Evolutionary conservation across 1,140 invertebrate species (phyloP), one percentile per base, ranked within the genome.

Genomic region (Pogonomyrmex barbatus): DNA sequence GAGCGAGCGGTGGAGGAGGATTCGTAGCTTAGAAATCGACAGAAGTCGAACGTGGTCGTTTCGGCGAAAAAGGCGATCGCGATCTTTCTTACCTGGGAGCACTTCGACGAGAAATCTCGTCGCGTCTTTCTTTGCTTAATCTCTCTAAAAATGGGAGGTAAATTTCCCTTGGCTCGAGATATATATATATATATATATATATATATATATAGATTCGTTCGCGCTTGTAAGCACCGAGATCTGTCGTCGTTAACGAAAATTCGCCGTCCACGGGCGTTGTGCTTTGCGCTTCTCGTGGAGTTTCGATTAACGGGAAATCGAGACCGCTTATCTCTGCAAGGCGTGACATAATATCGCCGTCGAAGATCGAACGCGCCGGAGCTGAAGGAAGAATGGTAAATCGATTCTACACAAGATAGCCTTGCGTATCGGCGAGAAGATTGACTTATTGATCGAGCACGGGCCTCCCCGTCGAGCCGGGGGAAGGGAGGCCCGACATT

Each of bases 391-490:
- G 88, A 89, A 83, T 85, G 42, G 56, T 58, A 68, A 81, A 73
- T 89, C 87, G 88, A 89, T 82, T 83, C 84, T 85, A 54, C 71
- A 42, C 36, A n/a, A 83, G 87, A 89, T 71, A 83, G 65, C 68
- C 58, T 77, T 82, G 84, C 65, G 65, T 83, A 89, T 87, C 87
- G 87, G 39, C 36, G 76, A 89, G 84, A 87, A 89, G 86, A 89
- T 89, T 89, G 87, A 88, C 84, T 89, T 89, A 89, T 89, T 88
- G 87, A 83, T 62, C 87, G 39, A 65, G 42, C 42, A 47, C 30
- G 71, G 65, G 58, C 39, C 67, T 70, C 50, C 47, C 85, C n/a
- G 12, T 70, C 71, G 56, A 60, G 78, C 2, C 30, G 30, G 17
- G 79, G 5, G 62, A 70, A 60, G 36, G n/a, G 39, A 33, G 24